Conservation (phyloP, 2,888 invertebrate species). For the Smittia sp. region DNA sequence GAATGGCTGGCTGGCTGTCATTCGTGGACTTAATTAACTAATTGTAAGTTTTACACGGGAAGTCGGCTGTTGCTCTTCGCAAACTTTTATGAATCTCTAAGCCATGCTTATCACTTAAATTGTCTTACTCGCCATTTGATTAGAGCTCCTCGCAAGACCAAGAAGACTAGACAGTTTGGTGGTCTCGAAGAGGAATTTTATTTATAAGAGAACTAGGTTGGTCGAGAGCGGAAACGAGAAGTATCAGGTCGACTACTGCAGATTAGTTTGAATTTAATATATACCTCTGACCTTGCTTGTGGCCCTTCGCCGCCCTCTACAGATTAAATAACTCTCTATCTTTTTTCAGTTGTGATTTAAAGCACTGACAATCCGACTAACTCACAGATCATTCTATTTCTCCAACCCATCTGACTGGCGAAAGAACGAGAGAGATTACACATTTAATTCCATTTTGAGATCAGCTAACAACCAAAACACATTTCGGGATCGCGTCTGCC, state of each 20-base stretch:
- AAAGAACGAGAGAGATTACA: slow-evolving; percentile 13
- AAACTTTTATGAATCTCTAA: no score
- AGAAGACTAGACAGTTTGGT: slow-evolving; percentile 23
- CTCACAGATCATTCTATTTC: no score
- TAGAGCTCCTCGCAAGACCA: no score
- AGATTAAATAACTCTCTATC: no score
- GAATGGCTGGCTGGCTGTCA: slow-evolving; percentile 13
- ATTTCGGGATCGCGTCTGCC: neutral
- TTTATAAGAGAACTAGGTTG: neutral
- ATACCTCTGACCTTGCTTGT: no score
- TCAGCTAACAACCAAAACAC: slow-evolving; percentile 2
- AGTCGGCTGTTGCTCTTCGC: neutral
- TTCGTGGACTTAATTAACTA: slow-evolving; percentile 32
- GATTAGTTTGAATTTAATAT: no score
- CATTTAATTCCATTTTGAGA: slow-evolving; percentile 32
- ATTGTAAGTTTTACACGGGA: slow-evolving; percentile 6
- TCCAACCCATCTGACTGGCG: neutral
- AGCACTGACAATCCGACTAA: no score
- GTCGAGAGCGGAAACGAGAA: neutral
- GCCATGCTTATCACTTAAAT: no score
- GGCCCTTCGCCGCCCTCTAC: no score
- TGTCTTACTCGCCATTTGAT: no score
- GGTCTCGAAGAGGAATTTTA: slow-evolving; percentile 1
- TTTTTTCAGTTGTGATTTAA: no score
- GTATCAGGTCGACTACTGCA: no score